phyloP scores from a whole-genome alignment of 35 echinoderm and acorn worm genomes.

The Lytechinus variegatus region DNA sequence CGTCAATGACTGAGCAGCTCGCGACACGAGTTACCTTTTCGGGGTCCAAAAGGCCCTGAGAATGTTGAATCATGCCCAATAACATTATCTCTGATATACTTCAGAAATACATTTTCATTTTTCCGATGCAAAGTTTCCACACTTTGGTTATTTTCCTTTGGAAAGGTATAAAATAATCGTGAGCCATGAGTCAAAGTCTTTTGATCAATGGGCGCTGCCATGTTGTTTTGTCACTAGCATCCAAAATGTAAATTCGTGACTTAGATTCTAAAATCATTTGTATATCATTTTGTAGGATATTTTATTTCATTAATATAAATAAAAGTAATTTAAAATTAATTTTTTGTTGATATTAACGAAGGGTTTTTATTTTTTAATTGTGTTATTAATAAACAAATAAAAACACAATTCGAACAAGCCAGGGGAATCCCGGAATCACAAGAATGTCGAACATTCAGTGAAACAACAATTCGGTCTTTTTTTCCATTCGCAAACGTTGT shows the following conservation, averaged over 20 bases:
- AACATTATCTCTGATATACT: conserved; percentile 68
- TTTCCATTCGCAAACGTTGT: too few species aligned
- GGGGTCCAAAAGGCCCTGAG: conserved; percentile 73
- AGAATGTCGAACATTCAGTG: too few species aligned
- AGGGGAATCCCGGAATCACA: not conserved
- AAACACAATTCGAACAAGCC: not conserved
- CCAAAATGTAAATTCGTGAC: not conserved
- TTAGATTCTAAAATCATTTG: not conserved
- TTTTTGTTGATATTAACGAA: not conserved
- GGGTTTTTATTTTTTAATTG: too few species aligned
- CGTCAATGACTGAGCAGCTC: too few species aligned
- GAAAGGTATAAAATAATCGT: conserved; percentile 68
- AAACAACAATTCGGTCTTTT: too few species aligned
- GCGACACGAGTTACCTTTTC: conserved; percentile 72
- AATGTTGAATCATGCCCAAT: conserved; percentile 71
- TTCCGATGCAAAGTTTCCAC: not conserved
- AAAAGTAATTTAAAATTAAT: not conserved
- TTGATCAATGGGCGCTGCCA: conserved; percentile 7
- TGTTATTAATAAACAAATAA: not conserved
- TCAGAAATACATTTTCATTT: conserved; percentile 15
- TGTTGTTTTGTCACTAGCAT: not conserved
- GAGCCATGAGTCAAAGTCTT: not conserved
- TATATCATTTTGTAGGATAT: not conserved
- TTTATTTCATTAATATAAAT: not conserved
- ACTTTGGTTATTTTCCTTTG: not conserved